Percentiles rank a stretch among this genome's conserved stretches.
Evolutionary conservation across 1,140 invertebrate genomes (phyloP).

Genomic region (Globodera rostochiensis): DNA sequence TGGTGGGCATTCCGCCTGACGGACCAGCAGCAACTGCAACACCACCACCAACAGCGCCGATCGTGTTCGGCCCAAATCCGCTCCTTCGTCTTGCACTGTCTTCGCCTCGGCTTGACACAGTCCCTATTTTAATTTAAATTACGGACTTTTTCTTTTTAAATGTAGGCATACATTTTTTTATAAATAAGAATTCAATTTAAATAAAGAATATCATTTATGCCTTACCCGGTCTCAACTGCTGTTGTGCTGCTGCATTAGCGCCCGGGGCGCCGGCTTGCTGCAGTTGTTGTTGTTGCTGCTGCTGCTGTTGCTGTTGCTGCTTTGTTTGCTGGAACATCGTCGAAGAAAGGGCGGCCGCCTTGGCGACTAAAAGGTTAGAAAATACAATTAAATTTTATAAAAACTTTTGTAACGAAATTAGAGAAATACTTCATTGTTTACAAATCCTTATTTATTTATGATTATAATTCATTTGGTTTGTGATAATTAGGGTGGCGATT

Average conservation of each 20-base stretch:
- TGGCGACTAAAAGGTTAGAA: constrained; percentile 49
- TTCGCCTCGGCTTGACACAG: constrained; percentile 21
- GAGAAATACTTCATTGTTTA: not conserved
- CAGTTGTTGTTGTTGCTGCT: too few species aligned
- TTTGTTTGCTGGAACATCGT: constrained; percentile 60
- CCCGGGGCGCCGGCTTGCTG: constrained; percentile 22
- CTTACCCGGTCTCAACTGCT: constrained; percentile 26
- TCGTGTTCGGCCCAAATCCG: constrained; percentile 20
- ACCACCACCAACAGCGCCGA: constrained; percentile 17
- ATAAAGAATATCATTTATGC: not conserved
- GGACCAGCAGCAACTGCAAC: constrained; percentile 8
- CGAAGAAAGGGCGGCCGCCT: constrained; percentile 61
- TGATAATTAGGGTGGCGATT: too few species aligned
- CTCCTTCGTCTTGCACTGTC: constrained; percentile 28
- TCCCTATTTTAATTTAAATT: not conserved
- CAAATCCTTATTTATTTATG: not conserved
- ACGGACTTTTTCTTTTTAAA: too few species aligned
- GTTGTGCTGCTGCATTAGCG: constrained; percentile 28
- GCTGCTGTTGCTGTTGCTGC: constrained; percentile 34
- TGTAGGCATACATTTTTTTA: too few species aligned
- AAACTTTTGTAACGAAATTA: not conserved
- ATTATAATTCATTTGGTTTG: too few species aligned
- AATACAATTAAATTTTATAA: not conserved
- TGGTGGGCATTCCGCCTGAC: constrained; percentile 27
- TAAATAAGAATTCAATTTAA: not conserved